Evolutionary conservation across 1,140 invertebrate species (phyloP).

Genomic region (Hyles euphorbiae): DNA sequence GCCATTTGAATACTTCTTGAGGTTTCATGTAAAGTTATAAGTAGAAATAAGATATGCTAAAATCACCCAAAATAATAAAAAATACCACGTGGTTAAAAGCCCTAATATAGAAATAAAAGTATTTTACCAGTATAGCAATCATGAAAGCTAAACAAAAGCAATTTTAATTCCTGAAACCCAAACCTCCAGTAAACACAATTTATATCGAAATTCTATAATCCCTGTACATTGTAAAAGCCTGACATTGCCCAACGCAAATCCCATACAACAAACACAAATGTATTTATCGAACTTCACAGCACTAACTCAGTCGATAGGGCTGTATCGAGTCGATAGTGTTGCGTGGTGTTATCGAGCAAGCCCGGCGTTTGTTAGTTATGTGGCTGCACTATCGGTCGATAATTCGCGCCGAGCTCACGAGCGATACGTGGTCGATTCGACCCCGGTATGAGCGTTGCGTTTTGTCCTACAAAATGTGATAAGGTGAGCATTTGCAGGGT

Average conservation of each 20-base stretch:
- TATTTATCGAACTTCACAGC: conserved; percentile 15
- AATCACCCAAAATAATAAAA: too few relatives aligned
- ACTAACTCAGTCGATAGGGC: conserved; percentile 23
- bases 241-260: not conserved
- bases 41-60: too few relatives aligned
- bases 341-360: conserved; percentile 22
- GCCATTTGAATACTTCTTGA: too few relatives aligned
- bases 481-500: not conserved
- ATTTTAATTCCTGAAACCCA: too few relatives aligned
- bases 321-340: conserved; percentile 26
- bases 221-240: too few relatives aligned
- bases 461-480: not conserved
- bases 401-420: conserved; percentile 7
- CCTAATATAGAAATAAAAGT: too few relatives aligned
- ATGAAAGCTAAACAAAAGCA: too few relatives aligned
- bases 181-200: too few relatives aligned
- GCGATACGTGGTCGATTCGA: not conserved
- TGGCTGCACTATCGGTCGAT: conserved; percentile 17
- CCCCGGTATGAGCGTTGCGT: not conserved
- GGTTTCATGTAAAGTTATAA: too few relatives aligned
- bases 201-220: too few relatives aligned
- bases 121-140: too few relatives aligned
- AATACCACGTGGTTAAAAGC: too few relatives aligned
- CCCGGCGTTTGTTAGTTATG: conserved; percentile 22
- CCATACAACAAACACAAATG: not conserved